Percentiles rank a stretch among this genome's conserved stretches.
phyloP scores from a whole-genome alignment of 2,888 invertebrate species.

The Clunio marinus region DNA sequence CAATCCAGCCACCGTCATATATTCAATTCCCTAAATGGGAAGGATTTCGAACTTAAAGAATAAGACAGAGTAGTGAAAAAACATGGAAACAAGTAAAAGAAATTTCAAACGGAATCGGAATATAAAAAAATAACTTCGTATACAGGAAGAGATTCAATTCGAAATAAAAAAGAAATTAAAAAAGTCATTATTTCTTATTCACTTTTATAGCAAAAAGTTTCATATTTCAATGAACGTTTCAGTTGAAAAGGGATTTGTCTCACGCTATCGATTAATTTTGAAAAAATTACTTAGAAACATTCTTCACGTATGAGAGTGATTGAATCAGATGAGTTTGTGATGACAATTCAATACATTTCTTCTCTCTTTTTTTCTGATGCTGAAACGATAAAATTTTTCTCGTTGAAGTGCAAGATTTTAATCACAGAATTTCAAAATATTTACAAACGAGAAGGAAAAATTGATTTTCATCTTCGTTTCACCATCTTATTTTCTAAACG shows the following conservation, averaged over 20 bases:
- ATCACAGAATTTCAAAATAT: too few species aligned
- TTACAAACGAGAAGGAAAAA: too few species aligned
- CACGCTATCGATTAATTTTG: neutral
- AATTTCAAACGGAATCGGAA: constrained; percentile 14
- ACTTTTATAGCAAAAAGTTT: neutral
- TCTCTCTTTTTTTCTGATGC: too few species aligned
- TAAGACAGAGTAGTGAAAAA: neutral
- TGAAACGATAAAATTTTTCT: too few species aligned
- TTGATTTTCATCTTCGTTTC: too few species aligned
- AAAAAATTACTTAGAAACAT: too few species aligned
- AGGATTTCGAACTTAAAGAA: neutral
- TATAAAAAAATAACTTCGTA: constrained; percentile 5
- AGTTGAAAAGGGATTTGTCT: neutral
- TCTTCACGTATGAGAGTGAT: too few species aligned
- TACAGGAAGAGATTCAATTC: constrained; percentile 4
- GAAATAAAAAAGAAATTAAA: constrained; percentile 20
- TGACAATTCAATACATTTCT: too few species aligned
- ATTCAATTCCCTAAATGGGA: neutral
- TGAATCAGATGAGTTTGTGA: too few species aligned
- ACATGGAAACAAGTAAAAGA: neutral
- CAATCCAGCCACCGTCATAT: constrained; percentile 13
- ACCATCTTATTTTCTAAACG: too few species aligned
- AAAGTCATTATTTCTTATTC: constrained; percentile 15
- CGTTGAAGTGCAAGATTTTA: too few species aligned
- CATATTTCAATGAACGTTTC: neutral